Percentiles rank a stretch among this genome's conserved stretches.
Conservation (phyloP, 1,140 invertebrate genomes). For the Calephelis nemesis region DNA sequence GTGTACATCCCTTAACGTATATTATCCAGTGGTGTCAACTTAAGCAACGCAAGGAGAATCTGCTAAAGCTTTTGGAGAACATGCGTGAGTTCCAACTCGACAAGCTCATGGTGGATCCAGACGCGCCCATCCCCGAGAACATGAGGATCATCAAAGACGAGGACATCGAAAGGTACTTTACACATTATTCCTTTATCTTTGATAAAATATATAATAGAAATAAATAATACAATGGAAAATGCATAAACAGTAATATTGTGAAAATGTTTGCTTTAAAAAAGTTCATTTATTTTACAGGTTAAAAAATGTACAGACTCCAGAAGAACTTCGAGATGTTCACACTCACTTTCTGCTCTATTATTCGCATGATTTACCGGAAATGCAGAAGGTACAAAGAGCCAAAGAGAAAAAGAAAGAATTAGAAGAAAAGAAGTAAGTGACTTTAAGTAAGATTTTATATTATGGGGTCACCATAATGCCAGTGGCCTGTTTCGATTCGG, state of each 20-base stretch:
- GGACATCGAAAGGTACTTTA: slow-evolving; percentile 86
- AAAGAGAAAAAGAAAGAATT: slow-evolving; percentile 82
- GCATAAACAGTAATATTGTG: too few species aligned
- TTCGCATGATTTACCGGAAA: slow-evolving; percentile 89
- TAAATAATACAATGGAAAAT: too few species aligned
- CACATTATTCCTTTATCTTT: too few species aligned
- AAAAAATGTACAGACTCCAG: slow-evolving; percentile 89
- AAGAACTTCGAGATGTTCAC: slow-evolving; percentile 96
- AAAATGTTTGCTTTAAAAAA: too few species aligned
- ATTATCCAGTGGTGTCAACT: slow-evolving; percentile 93
- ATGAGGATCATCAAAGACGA: slow-evolving; percentile 91
- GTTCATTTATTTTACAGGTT: slow-evolving; percentile 65
- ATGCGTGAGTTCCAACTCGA: slow-evolving; percentile 96
- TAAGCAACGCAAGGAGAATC: slow-evolving; percentile 90
- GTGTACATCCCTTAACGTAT: neutral
- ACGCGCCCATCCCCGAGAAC: slow-evolving; percentile 90
- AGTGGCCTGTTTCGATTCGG: too few species aligned
- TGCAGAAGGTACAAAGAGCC: slow-evolving; percentile 86
- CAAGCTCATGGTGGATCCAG: slow-evolving; percentile 89
- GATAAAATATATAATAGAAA: too few species aligned
- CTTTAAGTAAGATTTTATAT: neutral
- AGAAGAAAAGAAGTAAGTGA: slow-evolving; percentile 79
- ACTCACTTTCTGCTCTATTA: slow-evolving; percentile 97
- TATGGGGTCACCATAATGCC: neutral
- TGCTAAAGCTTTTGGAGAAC: slow-evolving; percentile 91